Evolutionary conservation across 2,888 invertebrate genomes (phyloP).

Genomic region (Pristionchus arcanus): DNA sequence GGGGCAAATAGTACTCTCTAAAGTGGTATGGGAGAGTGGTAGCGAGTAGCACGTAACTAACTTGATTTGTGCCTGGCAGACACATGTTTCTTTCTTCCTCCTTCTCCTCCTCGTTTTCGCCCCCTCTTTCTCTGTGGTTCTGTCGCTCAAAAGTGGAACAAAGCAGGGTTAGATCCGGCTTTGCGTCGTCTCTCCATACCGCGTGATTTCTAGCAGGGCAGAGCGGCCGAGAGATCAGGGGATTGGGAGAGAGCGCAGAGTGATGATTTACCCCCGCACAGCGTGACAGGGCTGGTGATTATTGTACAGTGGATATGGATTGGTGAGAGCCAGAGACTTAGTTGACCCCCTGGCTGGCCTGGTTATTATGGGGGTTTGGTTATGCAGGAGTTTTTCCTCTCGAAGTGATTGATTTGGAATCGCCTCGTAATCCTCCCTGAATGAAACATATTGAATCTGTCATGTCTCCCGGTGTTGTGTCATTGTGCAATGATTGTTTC

Average conservation of each 20-base stretch:
- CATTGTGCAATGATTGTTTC: no score
- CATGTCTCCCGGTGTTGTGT: no score
- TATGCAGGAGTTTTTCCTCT: no score
- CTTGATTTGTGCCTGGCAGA: neutral
- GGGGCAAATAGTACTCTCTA: neutral
- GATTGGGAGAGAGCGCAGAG: neutral
- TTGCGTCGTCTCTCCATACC: neutral
- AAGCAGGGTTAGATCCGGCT: constrained; percentile 36
- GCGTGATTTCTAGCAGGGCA: neutral
- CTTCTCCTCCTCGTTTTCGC: constrained; percentile 2
- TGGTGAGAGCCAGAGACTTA: neutral
- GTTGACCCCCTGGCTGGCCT: neutral
- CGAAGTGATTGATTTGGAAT: no score
- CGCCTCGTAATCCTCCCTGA: no score
- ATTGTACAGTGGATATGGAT: neutral
- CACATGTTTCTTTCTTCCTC: constrained; percentile 10
- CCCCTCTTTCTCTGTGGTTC: neutral
- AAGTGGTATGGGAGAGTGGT: neutral
- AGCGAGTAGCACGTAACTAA: constrained; percentile 22
- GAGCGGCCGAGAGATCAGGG: neutral
- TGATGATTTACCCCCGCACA: neutral
- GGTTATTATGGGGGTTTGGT: neutral
- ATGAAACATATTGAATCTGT: no score
- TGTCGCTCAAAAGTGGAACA: constrained; percentile 30
- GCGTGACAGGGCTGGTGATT: neutral